phyloP scores from a whole-genome alignment of 2,888 invertebrate species.

The Ecliptopera silaceata region DNA sequence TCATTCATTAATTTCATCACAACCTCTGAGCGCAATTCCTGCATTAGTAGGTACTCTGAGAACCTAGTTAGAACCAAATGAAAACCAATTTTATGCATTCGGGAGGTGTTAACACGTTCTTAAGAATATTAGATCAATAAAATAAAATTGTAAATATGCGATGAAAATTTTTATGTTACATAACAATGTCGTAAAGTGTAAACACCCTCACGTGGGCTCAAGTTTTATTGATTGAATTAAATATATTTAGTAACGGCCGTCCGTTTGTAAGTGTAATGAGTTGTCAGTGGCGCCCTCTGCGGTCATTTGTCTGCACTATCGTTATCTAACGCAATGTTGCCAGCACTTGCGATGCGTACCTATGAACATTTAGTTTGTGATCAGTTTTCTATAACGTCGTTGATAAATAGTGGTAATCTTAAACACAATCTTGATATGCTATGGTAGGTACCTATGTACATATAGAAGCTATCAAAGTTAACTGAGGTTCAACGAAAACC shows the following conservation, averaged over 20 bases:
- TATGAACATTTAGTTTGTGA: conserved; percentile 2
- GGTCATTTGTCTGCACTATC: conserved; percentile 38
- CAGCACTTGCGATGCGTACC: background rate
- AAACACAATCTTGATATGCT: too few species aligned
- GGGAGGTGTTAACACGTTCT: background rate
- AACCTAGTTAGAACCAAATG: background rate
- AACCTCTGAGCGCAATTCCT: too few species aligned
- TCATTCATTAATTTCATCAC: too few species aligned
- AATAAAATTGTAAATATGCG: background rate
- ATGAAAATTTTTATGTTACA: background rate
- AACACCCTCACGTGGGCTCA: conserved; percentile 20
- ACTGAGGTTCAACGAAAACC: too few species aligned
- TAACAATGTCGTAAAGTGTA: conserved; percentile 15
- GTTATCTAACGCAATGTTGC: conserved; percentile 17
- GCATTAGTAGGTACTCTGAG: background rate
- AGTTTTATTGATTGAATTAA: conserved; percentile 44
- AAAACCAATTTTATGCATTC: background rate
- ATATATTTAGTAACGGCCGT: conserved; percentile 34
- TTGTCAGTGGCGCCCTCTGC: conserved; percentile 39
- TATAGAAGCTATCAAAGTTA: too few species aligned
- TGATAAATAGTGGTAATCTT: background rate
- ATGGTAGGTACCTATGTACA: too few species aligned
- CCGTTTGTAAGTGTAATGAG: conserved; percentile 40
- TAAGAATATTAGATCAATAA: background rate
- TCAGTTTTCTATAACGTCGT: background rate